These are phyloP conservation scores for Tetrax tetrax DNA, from an alignment of 2,113 vertebrate genomes.

Conservation along the genomic window DNA sequence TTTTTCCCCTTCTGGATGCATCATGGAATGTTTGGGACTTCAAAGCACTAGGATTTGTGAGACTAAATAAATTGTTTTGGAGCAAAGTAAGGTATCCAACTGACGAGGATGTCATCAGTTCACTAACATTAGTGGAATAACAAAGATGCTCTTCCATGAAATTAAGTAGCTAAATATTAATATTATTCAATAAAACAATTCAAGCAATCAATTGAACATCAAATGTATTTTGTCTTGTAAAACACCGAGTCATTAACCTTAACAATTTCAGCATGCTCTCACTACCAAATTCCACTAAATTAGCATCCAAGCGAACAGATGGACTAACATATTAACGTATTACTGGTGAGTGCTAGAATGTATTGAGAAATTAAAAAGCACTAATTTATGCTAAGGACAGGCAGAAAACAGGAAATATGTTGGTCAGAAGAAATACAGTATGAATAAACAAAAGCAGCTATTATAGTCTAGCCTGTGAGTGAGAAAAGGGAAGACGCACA, in stretches of 20 bases:
- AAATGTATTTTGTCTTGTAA: slow-evolving; percentile 69
- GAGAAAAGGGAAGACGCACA: not conserved
- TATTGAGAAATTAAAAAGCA: slow-evolving; percentile 42
- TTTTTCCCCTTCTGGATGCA: not conserved
- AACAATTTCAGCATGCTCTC: slow-evolving; percentile 66
- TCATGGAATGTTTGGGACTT: not conserved
- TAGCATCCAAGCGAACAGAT: slow-evolving; percentile 44
- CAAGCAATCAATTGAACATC: slow-evolving; percentile 71
- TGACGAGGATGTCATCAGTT: not conserved
- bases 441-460: not conserved
- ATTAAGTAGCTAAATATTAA: slow-evolving; percentile 48
- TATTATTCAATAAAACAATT: slow-evolving; percentile 69
- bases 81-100: not conserved
- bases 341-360: not conserved
- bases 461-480: not conserved
- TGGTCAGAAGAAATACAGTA: not conserved
- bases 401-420: not conserved
- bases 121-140: slow-evolving; percentile 15
- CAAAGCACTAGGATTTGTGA: not conserved
- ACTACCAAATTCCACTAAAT: slow-evolving; percentile 53
- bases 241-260: slow-evolving; percentile 75
- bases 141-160: slow-evolving; percentile 35
- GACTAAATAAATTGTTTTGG: not conserved
- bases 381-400: not conserved
- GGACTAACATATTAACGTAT: slow-evolving; percentile 55